Evolutionary conservation across 2,797 vertebrate genomes (phyloP), one percentile per base, ranked within the genome.

Genomic region (Acipenser ruthenus): DNA sequence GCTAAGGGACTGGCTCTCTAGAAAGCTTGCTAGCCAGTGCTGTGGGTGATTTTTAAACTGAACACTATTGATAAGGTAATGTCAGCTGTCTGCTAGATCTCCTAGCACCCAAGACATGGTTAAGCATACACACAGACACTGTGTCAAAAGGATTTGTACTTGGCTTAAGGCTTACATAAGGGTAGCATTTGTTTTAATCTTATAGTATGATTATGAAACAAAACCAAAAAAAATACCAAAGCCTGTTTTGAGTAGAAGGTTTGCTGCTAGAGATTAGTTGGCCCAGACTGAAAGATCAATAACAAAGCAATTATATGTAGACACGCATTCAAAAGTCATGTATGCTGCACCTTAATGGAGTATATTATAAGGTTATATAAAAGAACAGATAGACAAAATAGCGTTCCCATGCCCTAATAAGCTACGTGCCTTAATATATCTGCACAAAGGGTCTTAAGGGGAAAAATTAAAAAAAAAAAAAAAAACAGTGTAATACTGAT

Each of bases 131-230:
- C 52, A 52, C 50, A 23, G 47, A 18, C 8, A 2, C 37, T 50
- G 37, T 47, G 50, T 66, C 18, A 50, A 60, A 56, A n/a, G 64
- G 59, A 58, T 62, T 55, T 69, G 51, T 66, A 55, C 13, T 52
- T 48, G 47, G 47, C n/a, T 63, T 37, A 47, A 18, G 52, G 64
- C 65, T 65, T 63, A 50, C 64, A 61, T 6, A 51, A n/a, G 48
- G 12, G 64, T 70, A 37, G 47, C n/a, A 37, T 63, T 37, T 37
- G 37, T 37, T 37, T 37, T 37, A 37, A 37, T 37, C 37, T 37
- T 37, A 5, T 37, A 37, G 37, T 37, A 37, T 37, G 37, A 37
- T 37, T 51, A 64, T 58, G 10, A 10, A 9, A 47, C 49, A 12
- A 10, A 61, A 66, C 18, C 48, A 18, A 52, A 49, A 64, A 10